Evolutionary conservation across 2,888 invertebrate species (phyloP), one percentile per base, ranked within the genome.

Genomic region (Drosophila peninsularis): DNA sequence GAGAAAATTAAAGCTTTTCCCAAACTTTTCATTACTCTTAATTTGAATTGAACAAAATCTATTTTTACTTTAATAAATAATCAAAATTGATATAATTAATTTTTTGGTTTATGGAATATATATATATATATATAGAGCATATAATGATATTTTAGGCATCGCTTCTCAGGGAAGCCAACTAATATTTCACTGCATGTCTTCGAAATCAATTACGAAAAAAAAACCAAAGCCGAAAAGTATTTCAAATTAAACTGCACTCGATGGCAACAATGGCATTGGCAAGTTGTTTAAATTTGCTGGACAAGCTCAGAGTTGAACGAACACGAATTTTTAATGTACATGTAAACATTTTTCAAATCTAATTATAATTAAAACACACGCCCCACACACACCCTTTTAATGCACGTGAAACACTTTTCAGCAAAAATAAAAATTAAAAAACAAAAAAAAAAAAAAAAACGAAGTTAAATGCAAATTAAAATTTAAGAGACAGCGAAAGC

Each of bases 241-340:
- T 55, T 30, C 53, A 44, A 44, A 50, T 62, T 50, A 60, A 68
- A 54, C 47, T 78, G 78, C 76, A 76, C 76, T 65, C 42, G 58
- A 62, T 53, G 32, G 36, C 52, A 53, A 36, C 34, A 77, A 63
- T 32, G 53, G 37, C 52, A 27, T 62, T 39, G n/a, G 53, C 37
- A 55, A 62, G 61, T 44, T 76, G 60, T 65, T 71, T 63, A 62
- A 62, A 75, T 50, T 62, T 61, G 64, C 63, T 63, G 56, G 49
- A 41, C 58, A 69, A 71, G 74, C 66, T 64, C 63, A 69, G 50
- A 63, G 42, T 67, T 63, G 58, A 60, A 58, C 62, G 65, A 70
- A 71, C 81, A 80, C 72, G 81, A 78, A 80, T 81, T 80, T 80
- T 78, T 66, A 78, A 81, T 81, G 80, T 80, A 80, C 49, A 81